phyloP scores from a whole-genome alignment of 2,113 vertebrate species.

The Apodemus sylvaticus region DNA sequence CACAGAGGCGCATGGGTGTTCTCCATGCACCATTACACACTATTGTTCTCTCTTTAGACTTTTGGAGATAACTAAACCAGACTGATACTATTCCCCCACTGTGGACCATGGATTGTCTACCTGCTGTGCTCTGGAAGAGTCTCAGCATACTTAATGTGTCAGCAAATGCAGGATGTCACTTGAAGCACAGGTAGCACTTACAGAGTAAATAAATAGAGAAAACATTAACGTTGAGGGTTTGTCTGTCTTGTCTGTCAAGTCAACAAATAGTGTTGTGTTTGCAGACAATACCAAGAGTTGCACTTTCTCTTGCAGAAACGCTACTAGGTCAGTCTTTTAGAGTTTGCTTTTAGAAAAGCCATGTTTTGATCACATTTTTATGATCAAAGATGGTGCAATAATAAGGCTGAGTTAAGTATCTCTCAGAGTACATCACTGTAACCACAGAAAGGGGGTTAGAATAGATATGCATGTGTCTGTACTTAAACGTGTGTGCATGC shows the following conservation, averaged over 20 bases:
- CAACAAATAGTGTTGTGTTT: neutral
- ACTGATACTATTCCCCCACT: neutral
- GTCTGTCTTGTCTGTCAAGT: neutral
- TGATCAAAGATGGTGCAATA: neutral
- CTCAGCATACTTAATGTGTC: neutral
- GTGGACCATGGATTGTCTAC: rapidly evolving
- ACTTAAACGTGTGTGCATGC: rapidly evolving
- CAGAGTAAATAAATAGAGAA: neutral
- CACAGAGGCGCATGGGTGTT: neutral
- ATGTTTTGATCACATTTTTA: neutral
- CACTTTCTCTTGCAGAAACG: neutral
- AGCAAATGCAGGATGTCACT: neutral
- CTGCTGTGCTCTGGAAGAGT: neutral
- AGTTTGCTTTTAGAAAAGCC: neutral
- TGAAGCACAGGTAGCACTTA: neutral
- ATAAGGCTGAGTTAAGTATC: neutral
- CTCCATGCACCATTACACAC: neutral
- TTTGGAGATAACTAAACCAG: neutral
- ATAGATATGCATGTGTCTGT: rapidly evolving
- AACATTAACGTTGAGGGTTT: neutral
- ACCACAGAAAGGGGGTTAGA: slow-evolving; percentile 29
- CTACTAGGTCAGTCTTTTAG: neutral
- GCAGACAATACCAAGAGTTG: neutral
- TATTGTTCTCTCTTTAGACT: neutral
- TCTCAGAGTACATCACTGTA: neutral